phyloP scores from a whole-genome alignment of 2,113 vertebrate species.

The Anarrhichthys ocellatus region DNA sequence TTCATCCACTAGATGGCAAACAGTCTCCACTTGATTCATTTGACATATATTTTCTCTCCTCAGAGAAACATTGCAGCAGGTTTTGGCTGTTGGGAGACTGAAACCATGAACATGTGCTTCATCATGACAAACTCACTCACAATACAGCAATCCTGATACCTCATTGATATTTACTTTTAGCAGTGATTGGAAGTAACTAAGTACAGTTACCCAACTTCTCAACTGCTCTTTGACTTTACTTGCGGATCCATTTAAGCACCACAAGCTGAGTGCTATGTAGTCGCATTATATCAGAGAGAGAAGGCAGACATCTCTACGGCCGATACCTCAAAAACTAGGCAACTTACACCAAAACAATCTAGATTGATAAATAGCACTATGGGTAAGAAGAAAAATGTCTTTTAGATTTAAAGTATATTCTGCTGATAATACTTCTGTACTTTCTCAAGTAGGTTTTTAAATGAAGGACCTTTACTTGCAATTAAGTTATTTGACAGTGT shows the following conservation, averaged over 20 bases:
- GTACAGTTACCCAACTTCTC: background rate
- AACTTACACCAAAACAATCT: no score
- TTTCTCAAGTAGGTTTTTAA: background rate
- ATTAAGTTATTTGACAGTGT: background rate
- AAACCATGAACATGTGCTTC: background rate
- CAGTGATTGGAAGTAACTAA: background rate
- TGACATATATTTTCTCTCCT: background rate
- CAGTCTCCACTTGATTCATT: conserved; percentile 32
- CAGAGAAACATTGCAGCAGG: background rate
- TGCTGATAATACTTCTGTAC: background rate
- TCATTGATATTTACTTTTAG: background rate
- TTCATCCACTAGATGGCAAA: conserved; percentile 75
- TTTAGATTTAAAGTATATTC: background rate
- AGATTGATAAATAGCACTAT: no score
- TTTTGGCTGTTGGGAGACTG: background rate
- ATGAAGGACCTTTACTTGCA: background rate
- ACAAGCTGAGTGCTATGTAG: no score
- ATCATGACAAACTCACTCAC: background rate
- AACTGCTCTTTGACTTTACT: background rate
- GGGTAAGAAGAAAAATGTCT: background rate
- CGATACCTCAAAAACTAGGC: no score
- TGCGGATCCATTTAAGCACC: no score
- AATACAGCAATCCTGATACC: background rate
- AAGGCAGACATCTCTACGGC: no score
- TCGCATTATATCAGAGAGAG: no score